Evolutionary conservation across 2,797 vertebrate genomes (phyloP), one percentile per base, ranked within the genome.

Genomic region (Sebastolobus altivelis): DNA sequence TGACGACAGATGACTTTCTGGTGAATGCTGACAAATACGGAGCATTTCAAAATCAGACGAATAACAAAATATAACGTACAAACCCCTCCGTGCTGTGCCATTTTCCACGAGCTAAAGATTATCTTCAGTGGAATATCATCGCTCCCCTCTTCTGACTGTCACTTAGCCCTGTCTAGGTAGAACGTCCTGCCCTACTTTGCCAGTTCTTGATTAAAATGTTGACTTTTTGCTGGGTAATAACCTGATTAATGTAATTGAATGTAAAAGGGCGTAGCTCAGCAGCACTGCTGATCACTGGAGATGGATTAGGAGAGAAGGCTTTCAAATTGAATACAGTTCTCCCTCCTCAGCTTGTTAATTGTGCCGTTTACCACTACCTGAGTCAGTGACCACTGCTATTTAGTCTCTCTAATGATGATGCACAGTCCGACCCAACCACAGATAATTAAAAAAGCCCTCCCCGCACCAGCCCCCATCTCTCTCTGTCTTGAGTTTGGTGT

Each of bases 201-300:
- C 97, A 96, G 95, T 93, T 97, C 97, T 97, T 98, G 97, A 99
- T 99, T 99, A 98, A 98, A 98, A 98, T 96, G 97, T 98, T 97
- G 97, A 97, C 97, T 98, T 98, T 95, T 98, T 98, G 97, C 96
- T 97, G 97, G 95, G 96, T 98, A 99, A 99, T 99, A 99, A 97
- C 97, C 97, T 97, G 97, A 99, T 98, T 98, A 99, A 98, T 98
- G 97, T 99, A 98, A 98, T 98, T 98, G 98, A 99, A 98, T 98
- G 97, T 98, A 98, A 98, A 98, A 98, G 96, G 96, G 95, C 79
- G 92, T 97, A 97, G 97, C 97, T 97, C 97, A 96, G 96, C 97
- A 98, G 95, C 97, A 96, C 95, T 86, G 95, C 95, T 99, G 98
- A 99, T 99, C 97, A 99, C 96, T 95, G 94, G 97, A 98, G 98